Conservation (phyloP, 2,797 vertebrate species). For the Pipistrellus pygmaeus region DNA sequence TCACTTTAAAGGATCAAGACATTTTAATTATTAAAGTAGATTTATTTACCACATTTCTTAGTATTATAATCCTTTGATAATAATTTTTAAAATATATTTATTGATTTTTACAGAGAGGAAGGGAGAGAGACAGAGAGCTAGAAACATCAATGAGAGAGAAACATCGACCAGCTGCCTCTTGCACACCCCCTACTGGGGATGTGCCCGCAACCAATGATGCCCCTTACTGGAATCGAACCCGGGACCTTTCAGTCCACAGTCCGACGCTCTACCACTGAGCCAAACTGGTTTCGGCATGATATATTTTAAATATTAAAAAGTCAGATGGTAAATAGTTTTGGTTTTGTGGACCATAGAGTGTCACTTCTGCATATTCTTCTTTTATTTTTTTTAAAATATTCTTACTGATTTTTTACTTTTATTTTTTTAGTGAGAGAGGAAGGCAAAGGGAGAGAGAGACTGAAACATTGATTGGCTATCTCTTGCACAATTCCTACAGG, state of each 20-base stretch:
- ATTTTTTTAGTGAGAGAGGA: neutral
- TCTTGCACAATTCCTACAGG: neutral
- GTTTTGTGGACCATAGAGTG: neutral
- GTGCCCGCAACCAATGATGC: too few relatives aligned
- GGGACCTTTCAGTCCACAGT: too few relatives aligned
- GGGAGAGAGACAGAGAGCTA: too few relatives aligned
- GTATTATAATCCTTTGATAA: slow-evolving; percentile 44
- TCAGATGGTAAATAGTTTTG: slow-evolving; percentile 26
- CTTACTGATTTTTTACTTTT: neutral
- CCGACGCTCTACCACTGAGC: too few relatives aligned
- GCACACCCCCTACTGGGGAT: too few relatives aligned
- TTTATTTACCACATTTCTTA: slow-evolving; percentile 38
- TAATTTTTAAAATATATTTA: neutral
- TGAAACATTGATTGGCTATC: neutral
- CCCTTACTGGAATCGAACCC: too few relatives aligned
- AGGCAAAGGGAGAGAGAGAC: neutral
- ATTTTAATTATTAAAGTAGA: slow-evolving; percentile 40
- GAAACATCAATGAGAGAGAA: too few relatives aligned
- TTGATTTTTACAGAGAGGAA: too few relatives aligned
- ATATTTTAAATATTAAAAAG: slow-evolving; percentile 7
- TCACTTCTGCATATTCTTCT: neutral
- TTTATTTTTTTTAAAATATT: neutral
- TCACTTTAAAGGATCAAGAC: slow-evolving; percentile 47
- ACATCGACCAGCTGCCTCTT: too few relatives aligned
- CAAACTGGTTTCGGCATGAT: neutral